Base-by-base conservation (phyloP, 2,113 vertebrate genomes). In the Callaeas wilsoni region DNA sequence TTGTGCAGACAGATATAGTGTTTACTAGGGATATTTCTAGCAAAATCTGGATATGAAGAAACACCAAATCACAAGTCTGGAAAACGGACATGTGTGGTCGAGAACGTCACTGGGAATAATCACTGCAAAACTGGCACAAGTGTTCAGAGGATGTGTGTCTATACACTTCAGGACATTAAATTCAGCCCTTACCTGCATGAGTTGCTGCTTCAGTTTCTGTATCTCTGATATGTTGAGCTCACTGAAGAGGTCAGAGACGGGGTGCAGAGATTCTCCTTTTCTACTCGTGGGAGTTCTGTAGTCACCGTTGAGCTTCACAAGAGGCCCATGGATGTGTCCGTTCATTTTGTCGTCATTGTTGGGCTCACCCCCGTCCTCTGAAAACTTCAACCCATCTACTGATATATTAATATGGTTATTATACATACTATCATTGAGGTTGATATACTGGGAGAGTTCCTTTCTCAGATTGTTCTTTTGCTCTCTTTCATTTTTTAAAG, bases 141-240 rank as follows among this genome's bases (percentile, higher is more conserved):
- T 14, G 16, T 47, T 41, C 30, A 16, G 2, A 47, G 19, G 35
- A 55, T 8, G 12, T 10, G 12, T 33, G 16, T 20, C 59, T 22
- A 9, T 74, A 70, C 47, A 22, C 52, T 22, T 19, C 12, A 39
- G 37, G 33, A 64, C 26, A 56, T 41, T 37, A 82, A 84, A 85
- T 46, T 49, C 77, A 90, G 16, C 27, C 92, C 98, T 95, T 96
- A 99, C 99, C 99, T 99, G 99, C 96, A 99, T 97, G 32, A 99
- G 99, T 68, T 99, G 99, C 97, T 99, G 99, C 91, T 99, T 99
- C 75, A 99, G 96, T 85, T 99, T 99, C 98, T 99, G 99, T 96
- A 99, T 99, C 98, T 99, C 99, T 6, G 99, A 99, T 97, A 99
- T 98, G 97, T 99, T 99, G 90, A 99, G 98, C 95, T 99, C 99